Evolutionary conservation across 2,888 invertebrate species (phyloP), one percentile per base, ranked within the genome.

Genomic region (Zygogramma bicolorata): DNA sequence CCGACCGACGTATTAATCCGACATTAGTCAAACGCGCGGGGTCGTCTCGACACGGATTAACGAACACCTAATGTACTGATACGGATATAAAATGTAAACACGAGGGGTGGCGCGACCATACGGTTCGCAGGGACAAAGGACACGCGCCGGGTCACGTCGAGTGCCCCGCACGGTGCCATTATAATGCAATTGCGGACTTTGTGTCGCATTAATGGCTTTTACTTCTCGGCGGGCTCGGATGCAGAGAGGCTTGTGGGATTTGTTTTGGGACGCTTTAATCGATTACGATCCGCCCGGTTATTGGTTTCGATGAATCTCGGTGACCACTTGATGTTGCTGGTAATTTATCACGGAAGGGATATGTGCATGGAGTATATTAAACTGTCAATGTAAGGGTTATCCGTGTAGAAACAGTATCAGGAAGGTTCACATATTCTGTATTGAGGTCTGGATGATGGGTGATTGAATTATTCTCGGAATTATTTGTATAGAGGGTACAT

Each of bases 81-180:
- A 84, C 83, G 80, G 79, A 83, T 78, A 80, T 79, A 74, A 80
- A 84, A 83, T 83, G 84, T 84, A 85, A 85, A 85, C 84, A 85
- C 75, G 75, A n/a, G n/a, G 82, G 82, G 81, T 80, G 79, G 77
- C 75, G 76, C 76, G 78, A 79, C 77, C 81, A 74, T 80, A 81
- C 79, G 81, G 75, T 80, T 73, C 25, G 40, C 53, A 49, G 40
- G 29, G 25, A 83, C 81, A 73, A 73, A 74, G 60, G 82, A 77
- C 84, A 83, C 83, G 83, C 82, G 83, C 75, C 75, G 78, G 81
- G 81, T 81, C 81, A 81, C 79, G 78, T 78, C 79, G 77, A 81
- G 81, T 81, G 78, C 80, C 81, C 76, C 8, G 38, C 79, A 79
- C 79, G 78, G 75, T 79, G 77, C 80, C 79, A 83, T 84, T 84